Percentiles rank a stretch among this genome's conserved stretches.
Conservation (phyloP, 2,113 vertebrate genomes). For the Melanocharis versteri region DNA sequence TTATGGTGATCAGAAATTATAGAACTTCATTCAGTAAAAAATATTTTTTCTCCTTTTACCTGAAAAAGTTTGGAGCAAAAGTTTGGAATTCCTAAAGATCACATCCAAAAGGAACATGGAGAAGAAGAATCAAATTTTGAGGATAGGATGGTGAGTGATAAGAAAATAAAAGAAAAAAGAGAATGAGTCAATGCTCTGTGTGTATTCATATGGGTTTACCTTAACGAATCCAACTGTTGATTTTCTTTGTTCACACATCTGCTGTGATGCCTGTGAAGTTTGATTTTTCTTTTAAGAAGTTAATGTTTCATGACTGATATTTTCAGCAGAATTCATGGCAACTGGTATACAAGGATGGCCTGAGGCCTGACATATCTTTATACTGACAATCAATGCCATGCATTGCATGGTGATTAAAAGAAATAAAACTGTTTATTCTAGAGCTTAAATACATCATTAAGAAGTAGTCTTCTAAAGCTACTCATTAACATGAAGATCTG, state of each 20-base stretch:
- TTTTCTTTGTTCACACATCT: constrained; percentile 29
- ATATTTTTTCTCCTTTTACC: not conserved
- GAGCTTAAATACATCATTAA: not conserved
- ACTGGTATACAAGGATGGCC: constrained; percentile 3
- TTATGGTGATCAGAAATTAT: not conserved
- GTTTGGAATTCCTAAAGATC: not conserved
- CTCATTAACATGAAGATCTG: not conserved
- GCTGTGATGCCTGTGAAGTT: constrained; percentile 7
- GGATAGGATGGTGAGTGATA: not conserved
- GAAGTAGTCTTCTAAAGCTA: not conserved
- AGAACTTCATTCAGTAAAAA: not conserved
- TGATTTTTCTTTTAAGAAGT: constrained; percentile 22
- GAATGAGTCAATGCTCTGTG: rapidly evolving
- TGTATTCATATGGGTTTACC: not conserved
- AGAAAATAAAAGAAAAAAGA: not conserved
- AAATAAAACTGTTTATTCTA: constrained; percentile 11
- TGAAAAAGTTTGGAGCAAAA: not conserved
- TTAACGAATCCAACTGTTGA: not conserved
- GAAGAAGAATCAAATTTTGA: not conserved
- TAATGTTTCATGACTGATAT: constrained; percentile 31
- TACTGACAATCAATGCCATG: constrained; percentile 40
- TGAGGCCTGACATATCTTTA: constrained; percentile 35
- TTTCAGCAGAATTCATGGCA: constrained; percentile 11
- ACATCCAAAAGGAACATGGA: not conserved
- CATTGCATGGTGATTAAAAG: constrained; percentile 19